These are phyloP conservation scores for Nesidiocoris tenuis DNA, from an alignment of 2,888 invertebrate species.

Conservation along the genomic window DNA sequence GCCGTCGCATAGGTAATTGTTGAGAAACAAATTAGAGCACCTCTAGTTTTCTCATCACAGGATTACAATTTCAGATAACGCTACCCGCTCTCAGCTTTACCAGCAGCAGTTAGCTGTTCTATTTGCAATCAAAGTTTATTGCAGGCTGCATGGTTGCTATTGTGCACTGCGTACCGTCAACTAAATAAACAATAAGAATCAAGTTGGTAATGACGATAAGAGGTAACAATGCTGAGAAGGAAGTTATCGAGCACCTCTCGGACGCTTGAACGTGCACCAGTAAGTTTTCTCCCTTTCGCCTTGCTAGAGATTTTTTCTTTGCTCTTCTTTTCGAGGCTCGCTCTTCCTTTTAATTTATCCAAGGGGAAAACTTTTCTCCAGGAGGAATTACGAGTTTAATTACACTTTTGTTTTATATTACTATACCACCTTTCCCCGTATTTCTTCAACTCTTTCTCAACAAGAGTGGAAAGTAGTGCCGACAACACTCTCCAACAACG, in stretches of 20 bases:
- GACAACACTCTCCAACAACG: not conserved
- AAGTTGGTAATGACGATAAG: not conserved
- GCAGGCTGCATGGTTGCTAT: too few relatives aligned
- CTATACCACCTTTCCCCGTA: not conserved
- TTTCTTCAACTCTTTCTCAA: not conserved
- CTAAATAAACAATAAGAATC: too few relatives aligned
- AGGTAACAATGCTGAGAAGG: not conserved
- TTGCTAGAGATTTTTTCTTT: not conserved
- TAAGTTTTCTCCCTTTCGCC: not conserved
- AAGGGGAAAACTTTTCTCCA: slow-evolving; percentile 9
- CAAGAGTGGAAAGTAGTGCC: not conserved
- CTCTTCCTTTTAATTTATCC: slow-evolving; percentile 9
- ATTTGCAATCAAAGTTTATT: too few relatives aligned
- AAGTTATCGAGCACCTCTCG: not conserved
- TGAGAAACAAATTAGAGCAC: too few relatives aligned
- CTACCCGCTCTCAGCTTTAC: too few relatives aligned
- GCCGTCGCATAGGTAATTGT: too few relatives aligned
- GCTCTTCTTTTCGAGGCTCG: not conserved
- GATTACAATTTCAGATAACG: too few relatives aligned
- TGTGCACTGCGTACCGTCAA: too few relatives aligned
- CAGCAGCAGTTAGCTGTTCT: too few relatives aligned
- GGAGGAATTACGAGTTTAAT: slow-evolving; percentile 22
- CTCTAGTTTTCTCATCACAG: too few relatives aligned
- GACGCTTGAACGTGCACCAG: not conserved
- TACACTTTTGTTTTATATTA: slow-evolving; percentile 16